Evolutionary conservation across 2,888 invertebrate species (phyloP), one percentile per base, ranked within the genome.

Genomic region (Azorinus chamasolen): DNA sequence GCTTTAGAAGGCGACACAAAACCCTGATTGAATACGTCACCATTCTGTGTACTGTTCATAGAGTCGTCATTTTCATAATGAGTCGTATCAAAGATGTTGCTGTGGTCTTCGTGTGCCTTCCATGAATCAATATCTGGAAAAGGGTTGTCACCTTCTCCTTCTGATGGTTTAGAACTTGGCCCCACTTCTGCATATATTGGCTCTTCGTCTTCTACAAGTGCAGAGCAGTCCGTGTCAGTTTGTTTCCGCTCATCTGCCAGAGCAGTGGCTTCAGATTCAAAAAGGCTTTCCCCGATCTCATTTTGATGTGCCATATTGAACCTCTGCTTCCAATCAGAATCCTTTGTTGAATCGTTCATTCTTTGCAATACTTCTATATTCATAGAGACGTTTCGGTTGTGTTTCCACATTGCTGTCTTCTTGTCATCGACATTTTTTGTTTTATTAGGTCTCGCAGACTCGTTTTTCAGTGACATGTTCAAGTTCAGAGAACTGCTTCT

Each of bases 121-220:
- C 81, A 81, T 16, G 55, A 32, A 27, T 59, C 71, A 27, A 81
- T 43, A 37, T 81, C 43, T 8, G 81, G 81, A 50, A 81, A 81
- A 14, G 81, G 81, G 20, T 77, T 63, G 37, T 69, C 72, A n/a
- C 45, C 37, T 46, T 6, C 8, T 1, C 14, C 45, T 14, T 54
- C 50, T 25, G n/a, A 43, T 20, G 37, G 32, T 43, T 25, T 54
- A 32, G 27, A 22, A 14, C 55, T 27, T 8, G 80, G 73, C 43
- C 61, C 57, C 1, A 81, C 81, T 58, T 81, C 81, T n/a, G 81
- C 81, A 53, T 81, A 81, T 4, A 81, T 78, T 12, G 81, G 81
- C 53, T 81, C 79, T 20, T 72, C 71, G 16, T 63, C 68, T 5
- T 37, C 53, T 16, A 62, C n/a, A 5, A 54, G 27, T 5, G 24